phyloP scores from a whole-genome alignment of 2,888 invertebrate species.

The Drosophila trichaetosa region DNA sequence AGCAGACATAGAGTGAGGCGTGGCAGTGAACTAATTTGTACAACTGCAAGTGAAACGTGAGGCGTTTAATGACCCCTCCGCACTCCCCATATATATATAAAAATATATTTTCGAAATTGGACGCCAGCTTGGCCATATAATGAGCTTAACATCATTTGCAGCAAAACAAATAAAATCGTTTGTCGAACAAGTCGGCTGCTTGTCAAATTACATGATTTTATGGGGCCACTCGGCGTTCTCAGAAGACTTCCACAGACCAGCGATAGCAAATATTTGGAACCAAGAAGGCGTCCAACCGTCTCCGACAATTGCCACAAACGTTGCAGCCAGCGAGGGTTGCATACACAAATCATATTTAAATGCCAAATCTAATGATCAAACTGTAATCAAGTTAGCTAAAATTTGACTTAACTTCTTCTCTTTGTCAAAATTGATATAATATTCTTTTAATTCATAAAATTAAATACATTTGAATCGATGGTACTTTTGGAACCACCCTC shows the following conservation, averaged over 20 bases:
- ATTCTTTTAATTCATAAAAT: neutral
- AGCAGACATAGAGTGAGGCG: slow-evolving; percentile 36
- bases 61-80: slow-evolving; percentile 72
- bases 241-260: slow-evolving; percentile 8
- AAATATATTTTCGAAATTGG: slow-evolving; percentile 33
- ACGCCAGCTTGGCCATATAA: slow-evolving; percentile 14
- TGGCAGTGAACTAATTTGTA: slow-evolving; percentile 32
- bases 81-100: slow-evolving; percentile 4
- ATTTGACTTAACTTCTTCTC: neutral
- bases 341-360: neutral
- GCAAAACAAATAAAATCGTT: slow-evolving; percentile 27
- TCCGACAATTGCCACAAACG: slow-evolving; percentile 3
- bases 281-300: slow-evolving; percentile 31
- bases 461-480: neutral
- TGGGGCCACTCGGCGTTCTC: slow-evolving; percentile 9
- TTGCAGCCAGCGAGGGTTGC: slow-evolving; percentile 33
- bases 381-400: neutral
- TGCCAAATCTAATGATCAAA: neutral
- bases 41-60: slow-evolving; percentile 32
- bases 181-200: slow-evolving; percentile 34
- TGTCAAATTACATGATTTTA: slow-evolving; percentile 57
- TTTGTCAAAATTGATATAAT: neutral
- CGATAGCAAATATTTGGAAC: slow-evolving; percentile 4
- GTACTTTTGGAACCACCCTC: slow-evolving; percentile 19
- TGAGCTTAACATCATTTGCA: slow-evolving; percentile 15